Base-by-base conservation (phyloP, 2,113 vertebrate genomes). In the Tetrax tetrax region DNA sequence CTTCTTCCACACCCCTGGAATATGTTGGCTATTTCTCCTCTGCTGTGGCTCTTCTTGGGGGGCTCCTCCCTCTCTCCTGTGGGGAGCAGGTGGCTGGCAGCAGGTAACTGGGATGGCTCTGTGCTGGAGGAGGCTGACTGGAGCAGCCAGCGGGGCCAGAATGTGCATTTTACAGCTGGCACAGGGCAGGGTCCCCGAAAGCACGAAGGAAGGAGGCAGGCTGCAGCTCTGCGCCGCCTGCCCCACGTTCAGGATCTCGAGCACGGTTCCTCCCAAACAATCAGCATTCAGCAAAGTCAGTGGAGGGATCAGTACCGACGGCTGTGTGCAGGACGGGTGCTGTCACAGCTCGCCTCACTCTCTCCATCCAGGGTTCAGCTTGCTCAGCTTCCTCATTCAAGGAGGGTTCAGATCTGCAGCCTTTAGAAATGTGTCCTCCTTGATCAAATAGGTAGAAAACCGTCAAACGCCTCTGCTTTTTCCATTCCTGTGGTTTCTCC, bases 91-190 rank as follows among this genome's bases (percentile, higher is more conserved):
- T 43, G 37, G 38, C 38, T 33, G 33, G 27, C n/a, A 14, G 29
- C 7, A 28, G 43, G 12, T 15, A 25, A 20, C 17, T 38, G 51
- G 71, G 25, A 8, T 12, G 37, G 31, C 50, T 41, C 8, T 72
- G 35, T 37, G 43, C 14, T 0, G 6, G 35, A 41, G 6, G 35
- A 13, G n/a, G 86, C 24, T 13, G 24, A 14, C 16, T 5, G 45
- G 53, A n/a, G n/a, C 29, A 38, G 43, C 61, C 15, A 9, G 7
- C 4, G 25, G 29, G 63, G 19, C 31, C 72, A 51, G 45, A 24
- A 60, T 0, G 2, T 10, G 21, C 16, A 11, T 12, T 14, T 31
- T 4, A 12, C 11, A 37, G 6, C 47, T 10, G 10, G 31, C 37
- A 11, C 27, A 9, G 37, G 10, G 33, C n/a, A 89, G 33, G 29